phyloP scores from a whole-genome alignment of 2,888 invertebrate species.

The Diabrotica balteata region DNA sequence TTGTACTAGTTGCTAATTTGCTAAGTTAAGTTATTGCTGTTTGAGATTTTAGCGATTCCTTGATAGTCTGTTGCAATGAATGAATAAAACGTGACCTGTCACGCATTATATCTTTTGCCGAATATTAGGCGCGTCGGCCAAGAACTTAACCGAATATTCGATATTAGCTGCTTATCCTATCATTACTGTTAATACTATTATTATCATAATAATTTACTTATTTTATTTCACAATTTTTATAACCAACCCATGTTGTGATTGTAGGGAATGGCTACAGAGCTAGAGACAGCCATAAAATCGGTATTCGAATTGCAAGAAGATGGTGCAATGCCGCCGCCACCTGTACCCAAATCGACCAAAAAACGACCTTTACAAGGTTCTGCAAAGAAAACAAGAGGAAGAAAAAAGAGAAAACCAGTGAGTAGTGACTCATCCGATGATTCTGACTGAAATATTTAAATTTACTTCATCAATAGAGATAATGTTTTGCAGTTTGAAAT shows the following conservation, averaged over 20 bases:
- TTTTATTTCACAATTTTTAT: too few species aligned
- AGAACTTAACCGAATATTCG: not conserved
- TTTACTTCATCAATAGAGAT: too few species aligned
- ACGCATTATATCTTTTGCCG: not conserved
- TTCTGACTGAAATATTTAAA: slow-evolving; percentile 1
- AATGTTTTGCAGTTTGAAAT: too few species aligned
- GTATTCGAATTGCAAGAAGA: slow-evolving; percentile 65
- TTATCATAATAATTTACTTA: not conserved
- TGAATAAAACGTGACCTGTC: not conserved
- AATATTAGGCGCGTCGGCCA: too few species aligned
- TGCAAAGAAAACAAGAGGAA: slow-evolving; percentile 15
- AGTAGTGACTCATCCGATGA: slow-evolving; percentile 3
- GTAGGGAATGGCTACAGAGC: slow-evolving; percentile 69
- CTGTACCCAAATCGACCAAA: slow-evolving; percentile 26
- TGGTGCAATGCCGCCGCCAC: slow-evolving; percentile 38
- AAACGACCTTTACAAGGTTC: not conserved
- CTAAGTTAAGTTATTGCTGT: too few species aligned
- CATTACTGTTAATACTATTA: not conserved
- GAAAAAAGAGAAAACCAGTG: slow-evolving; percentile 10
- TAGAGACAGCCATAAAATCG: slow-evolving; percentile 72
- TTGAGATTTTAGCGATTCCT: too few species aligned
- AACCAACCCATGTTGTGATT: slow-evolving; percentile 24
- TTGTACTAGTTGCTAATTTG: too few species aligned
- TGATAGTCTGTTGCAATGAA: too few species aligned
- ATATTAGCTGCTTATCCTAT: not conserved